Evolutionary conservation across 2,797 vertebrate genomes (phyloP), one percentile per base, ranked within the genome.

Genomic region (Phrynocephalus vlangalii): DNA sequence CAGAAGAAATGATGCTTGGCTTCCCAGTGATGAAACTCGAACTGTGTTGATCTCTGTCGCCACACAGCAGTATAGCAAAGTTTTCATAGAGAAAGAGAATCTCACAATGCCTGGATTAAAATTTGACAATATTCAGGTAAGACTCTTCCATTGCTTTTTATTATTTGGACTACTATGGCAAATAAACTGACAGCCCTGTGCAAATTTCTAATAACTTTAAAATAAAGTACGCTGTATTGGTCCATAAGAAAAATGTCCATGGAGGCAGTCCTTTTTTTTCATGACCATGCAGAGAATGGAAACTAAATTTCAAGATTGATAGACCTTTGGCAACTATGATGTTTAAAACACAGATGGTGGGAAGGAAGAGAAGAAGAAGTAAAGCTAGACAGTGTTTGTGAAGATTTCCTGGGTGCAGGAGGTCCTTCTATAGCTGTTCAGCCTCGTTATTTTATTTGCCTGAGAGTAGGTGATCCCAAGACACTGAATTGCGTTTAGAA

Each of bases 61-160:
- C 5, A 98, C 97, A 0, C 98, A 99, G 60, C 98, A 98, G 15
- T 97, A 97, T 89, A 97, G 96, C 85, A 94, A 97, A 0, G 92
- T 97, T 13, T 98, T 98, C 11, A 93, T 98, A 15, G 98, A 98
- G 90, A 97, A 97, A 92, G 98, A 97, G 88, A 98, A 97, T 90
- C 97, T 98, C 87, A 98, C 98, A 79, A 99, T 99, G 99, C 99
- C 99, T 0, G 99, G 99, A 84, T 97, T 99, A 92, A 98, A 98
- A 95, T 99, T 99, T n/a, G 98, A 99, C 96, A 99, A 99, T 94
- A 97, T 99, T 88, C 99, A 99, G 98, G 99, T 99, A 96, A 95
- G 94, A 87, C 24, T 82, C 9, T 86, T 0, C 80, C 80, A 1
- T 7, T 90, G 0, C 50, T 22, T 84, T 4, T 84, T 86, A 5